phyloP scores from a whole-genome alignment of 2,113 vertebrate genomes.

The Heloderma charlesbogerti region DNA sequence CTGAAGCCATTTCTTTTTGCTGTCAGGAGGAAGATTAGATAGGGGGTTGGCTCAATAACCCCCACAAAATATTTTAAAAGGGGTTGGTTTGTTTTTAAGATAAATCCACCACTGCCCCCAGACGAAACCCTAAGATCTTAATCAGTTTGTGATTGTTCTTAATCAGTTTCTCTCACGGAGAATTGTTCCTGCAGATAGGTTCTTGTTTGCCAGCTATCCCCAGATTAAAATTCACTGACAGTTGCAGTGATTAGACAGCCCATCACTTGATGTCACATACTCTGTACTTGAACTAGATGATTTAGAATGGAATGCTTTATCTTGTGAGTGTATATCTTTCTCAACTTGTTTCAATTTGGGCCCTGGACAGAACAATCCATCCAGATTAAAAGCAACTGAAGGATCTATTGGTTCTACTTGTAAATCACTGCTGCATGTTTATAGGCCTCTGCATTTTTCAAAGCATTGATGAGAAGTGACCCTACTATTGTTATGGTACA shows the following conservation, averaged over 20 bases:
- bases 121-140: background rate
- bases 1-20: background rate
- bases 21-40: background rate
- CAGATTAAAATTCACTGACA: background rate
- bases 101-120: background rate
- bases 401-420: background rate
- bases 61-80: background rate
- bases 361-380: conserved; percentile 15
- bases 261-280: background rate
- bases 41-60: background rate
- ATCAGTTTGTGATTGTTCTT: background rate
- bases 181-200: background rate
- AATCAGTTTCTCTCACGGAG: background rate
- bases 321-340: conserved; percentile 9
- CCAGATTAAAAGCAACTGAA: conserved; percentile 21
- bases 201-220: background rate
- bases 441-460: background rate
- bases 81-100: background rate
- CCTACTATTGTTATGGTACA: background rate
- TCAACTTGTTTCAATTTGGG: conserved; percentile 12
- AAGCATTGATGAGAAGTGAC: background rate
- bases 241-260: background rate
- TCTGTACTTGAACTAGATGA: background rate
- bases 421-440: background rate
- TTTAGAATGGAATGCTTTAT: conserved; percentile 11